Conservation (phyloP, 2,888 invertebrate species). For the Gari tellinella region DNA sequence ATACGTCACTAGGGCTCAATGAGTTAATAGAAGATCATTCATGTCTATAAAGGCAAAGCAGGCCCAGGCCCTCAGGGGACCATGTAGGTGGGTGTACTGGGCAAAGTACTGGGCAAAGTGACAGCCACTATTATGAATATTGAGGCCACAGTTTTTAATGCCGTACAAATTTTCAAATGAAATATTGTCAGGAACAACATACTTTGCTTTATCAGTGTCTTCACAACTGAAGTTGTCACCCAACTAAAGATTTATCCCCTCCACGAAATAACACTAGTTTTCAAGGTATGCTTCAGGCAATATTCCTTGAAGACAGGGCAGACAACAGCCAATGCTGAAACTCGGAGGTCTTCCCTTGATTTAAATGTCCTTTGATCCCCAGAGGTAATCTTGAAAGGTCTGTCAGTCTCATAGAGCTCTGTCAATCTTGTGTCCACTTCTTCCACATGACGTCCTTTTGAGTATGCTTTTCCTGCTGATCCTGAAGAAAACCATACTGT, state of each 20-base stretch:
- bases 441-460: slow-evolving; percentile 11
- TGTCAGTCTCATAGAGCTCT: slow-evolving; percentile 29
- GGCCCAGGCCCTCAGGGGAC: slow-evolving; percentile 37
- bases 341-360: slow-evolving; percentile 40
- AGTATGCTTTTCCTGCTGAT: slow-evolving; percentile 8
- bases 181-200: slow-evolving; percentile 1
- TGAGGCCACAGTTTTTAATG: slow-evolving; percentile 4
- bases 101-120: too few relatives aligned
- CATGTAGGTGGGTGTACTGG: slow-evolving; percentile 8
- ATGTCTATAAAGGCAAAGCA: slow-evolving; percentile 34
- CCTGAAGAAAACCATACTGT: slow-evolving; percentile 12
- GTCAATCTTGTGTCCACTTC: slow-evolving; percentile 11
- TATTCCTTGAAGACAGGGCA: slow-evolving; percentile 32
- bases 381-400: slow-evolving; percentile 28
- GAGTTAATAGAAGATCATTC: too few relatives aligned
- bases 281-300: slow-evolving; percentile 13
- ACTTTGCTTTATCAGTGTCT: slow-evolving; percentile 1
- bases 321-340: slow-evolving; percentile 33
- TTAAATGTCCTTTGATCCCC: slow-evolving; percentile 13
- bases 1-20: slow-evolving; percentile 8
- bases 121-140: slow-evolving; percentile 18
- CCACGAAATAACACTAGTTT: slow-evolving; percentile 21
- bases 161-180: slow-evolving; percentile 11
- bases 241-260: slow-evolving; percentile 28
- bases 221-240: slow-evolving; percentile 15